Base-by-base conservation (phyloP, 1,140 invertebrate species). In the Bombus confusus region DNA sequence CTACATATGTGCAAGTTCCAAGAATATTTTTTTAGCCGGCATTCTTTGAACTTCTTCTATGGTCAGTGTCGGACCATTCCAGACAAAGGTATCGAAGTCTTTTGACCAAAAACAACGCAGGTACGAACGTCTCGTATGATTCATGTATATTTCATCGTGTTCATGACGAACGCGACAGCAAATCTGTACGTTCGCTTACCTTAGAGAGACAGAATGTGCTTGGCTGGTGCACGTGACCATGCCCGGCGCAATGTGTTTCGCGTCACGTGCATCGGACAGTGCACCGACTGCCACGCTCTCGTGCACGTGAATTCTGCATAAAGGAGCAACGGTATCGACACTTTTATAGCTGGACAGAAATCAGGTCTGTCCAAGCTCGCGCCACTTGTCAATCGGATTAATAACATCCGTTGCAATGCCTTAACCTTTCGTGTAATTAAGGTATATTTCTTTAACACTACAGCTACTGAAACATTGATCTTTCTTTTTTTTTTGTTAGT, bases 201-300 rank as follows among this genome's bases (percentile, higher is more conserved):
- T 41, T 68, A 69, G 84, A 71, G 80, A 74, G 83, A 78, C 82
- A 74, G 62, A 76, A 64, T 57, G 64, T 66, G 79, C 76, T 78
- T 80, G 80, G 66, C 78, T 47, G 39, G 80, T 83, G 89, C 86
- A 89, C 81, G 86, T 88, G 83, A 86, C 73, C 31, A 59, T 71
- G 75, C 68, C 66, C 84, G 72, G 41, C 76, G 69, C 86, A 86
- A 64, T 72, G 86, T 81, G 85, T 81, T 85, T 83, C 52, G 86
- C 91, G 93, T 94, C 93, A 94, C 93, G 93, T 94, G 93, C 93
- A 93, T 89, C 82, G 86, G 80, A 90, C 90, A 93, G 87, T 91
- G 91, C 89, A 93, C 90, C 86, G 86, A 83, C 90, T 75, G 86
- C 91, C 88, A 92, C 89, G 91, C 92, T 94, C 92, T 92, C 90